Percentiles rank a stretch among this genome's conserved stretches.
phyloP scores from a whole-genome alignment of 2,113 vertebrate genomes.

The Hyla sarda region DNA sequence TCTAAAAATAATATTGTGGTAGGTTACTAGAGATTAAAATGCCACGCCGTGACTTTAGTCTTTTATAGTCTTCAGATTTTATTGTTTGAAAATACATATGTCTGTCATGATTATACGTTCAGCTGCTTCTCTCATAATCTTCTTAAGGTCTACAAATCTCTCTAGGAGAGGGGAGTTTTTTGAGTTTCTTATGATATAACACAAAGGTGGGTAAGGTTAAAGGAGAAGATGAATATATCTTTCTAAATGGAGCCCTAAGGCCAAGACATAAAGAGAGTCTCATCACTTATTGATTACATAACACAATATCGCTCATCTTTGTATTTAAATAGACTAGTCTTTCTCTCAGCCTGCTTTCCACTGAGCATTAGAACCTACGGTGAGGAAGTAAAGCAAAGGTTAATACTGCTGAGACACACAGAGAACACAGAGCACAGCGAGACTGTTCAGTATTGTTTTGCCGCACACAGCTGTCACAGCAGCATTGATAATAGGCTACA shows the following conservation, averaged over 20 bases:
- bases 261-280: not conserved
- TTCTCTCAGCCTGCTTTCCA: not conserved
- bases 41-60: not conserved
- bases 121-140: not conserved
- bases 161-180: not conserved
- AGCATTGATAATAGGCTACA: slow-evolving; percentile 80
- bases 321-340: not conserved
- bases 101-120: not conserved
- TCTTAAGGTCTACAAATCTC: not conserved
- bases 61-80: not conserved
- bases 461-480: slow-evolving; percentile 72
- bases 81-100: slow-evolving; percentile 4
- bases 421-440: slow-evolving; percentile 62
- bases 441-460: slow-evolving; percentile 72
- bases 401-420: slow-evolving; percentile 64
- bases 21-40: not conserved
- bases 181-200: not conserved
- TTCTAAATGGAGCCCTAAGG: not conserved
- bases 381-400: slow-evolving; percentile 62
- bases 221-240: not conserved
- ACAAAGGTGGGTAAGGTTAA: not conserved
- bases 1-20: not conserved
- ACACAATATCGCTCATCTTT: slow-evolving; percentile 10
- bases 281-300: not conserved
- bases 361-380: slow-evolving; percentile 5